phyloP scores from a whole-genome alignment of 2,888 invertebrate genomes.

The Odontocerum albicorne region DNA sequence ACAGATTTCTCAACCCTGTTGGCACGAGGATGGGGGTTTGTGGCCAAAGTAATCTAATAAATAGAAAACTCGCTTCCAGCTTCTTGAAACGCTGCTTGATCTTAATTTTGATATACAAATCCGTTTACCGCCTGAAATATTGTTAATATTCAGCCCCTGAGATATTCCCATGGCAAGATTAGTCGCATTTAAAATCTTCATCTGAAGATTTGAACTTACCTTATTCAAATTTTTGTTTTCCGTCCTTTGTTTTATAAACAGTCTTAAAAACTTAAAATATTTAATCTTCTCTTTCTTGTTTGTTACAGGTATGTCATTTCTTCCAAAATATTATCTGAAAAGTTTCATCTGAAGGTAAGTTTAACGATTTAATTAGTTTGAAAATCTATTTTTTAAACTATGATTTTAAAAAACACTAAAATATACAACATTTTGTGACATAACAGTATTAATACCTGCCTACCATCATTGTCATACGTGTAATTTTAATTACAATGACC shows the following conservation, averaged over 20 bases:
- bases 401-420: no score
- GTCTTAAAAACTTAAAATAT: no score
- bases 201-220: no score
- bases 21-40: not conserved
- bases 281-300: slow-evolving; percentile 1
- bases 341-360: no score
- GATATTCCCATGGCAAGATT: slow-evolving; percentile 4
- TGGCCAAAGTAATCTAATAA: slow-evolving; percentile 23
- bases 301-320: slow-evolving; percentile 14
- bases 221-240: no score
- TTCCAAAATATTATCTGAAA: no score
- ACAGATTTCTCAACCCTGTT: slow-evolving; percentile 3
- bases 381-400: no score
- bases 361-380: no score
- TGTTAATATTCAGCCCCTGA: slow-evolving; percentile 1
- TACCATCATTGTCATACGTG: no score
- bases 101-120: slow-evolving; percentile 15
- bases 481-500: no score
- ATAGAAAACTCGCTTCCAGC: slow-evolving; percentile 16
- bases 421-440: no score
- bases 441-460: no score
- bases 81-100: slow-evolving; percentile 13
- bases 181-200: not conserved
- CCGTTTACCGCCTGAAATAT: slow-evolving; percentile 12
- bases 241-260: not conserved